Base-by-base conservation (phyloP, 2,888 invertebrate species). In the Ceramica pisi region DNA sequence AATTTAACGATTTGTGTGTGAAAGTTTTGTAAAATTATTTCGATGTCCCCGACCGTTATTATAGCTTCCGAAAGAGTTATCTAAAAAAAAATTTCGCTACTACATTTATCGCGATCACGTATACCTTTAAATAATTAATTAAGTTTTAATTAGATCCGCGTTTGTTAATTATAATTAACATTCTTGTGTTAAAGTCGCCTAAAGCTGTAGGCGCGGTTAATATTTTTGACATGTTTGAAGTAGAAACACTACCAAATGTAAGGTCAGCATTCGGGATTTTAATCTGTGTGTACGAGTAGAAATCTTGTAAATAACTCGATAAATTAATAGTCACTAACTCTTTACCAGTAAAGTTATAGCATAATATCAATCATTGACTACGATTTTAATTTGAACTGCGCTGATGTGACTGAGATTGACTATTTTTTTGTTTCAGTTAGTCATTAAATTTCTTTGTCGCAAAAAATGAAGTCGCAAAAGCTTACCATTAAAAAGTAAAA, bases 131-230 rank as follows among this genome's bases (percentile, higher is more conserved):
- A 71, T 71, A 72, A 67, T 64, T 70, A 53, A 75, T 44, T 67
- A 67, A 59, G 21, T 56, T 31, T 46, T 21, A 65, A 38, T 60
- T n/a, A 41, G 41, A 64, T 63, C 57, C 56, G 23, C 44, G 55
- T 55, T 41, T 31, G 31, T 53, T 77, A 74, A 67, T 74, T 66
- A 44, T 31, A 31, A 31, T 65, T 71, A 61, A 67, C 31, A 65
- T 61, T 62, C 50, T 80, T 48, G 46, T 62, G 64, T 74, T 62
- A 80, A 80, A 68, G 66, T 77, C 23, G 41, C 53, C 35, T 19
- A 8, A 46, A 65, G 16, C 21, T 41, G 48, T 51, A 23, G 60
- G 65, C 26, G 21, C 16, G n/a, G 38, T 57, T 31, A 67, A 67
- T 23, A 19, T 50, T 50, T 44, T 50, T 61, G 65, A 56, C 56